Conservation (phyloP, 2,888 invertebrate species). For the Lysandra coridon region DNA sequence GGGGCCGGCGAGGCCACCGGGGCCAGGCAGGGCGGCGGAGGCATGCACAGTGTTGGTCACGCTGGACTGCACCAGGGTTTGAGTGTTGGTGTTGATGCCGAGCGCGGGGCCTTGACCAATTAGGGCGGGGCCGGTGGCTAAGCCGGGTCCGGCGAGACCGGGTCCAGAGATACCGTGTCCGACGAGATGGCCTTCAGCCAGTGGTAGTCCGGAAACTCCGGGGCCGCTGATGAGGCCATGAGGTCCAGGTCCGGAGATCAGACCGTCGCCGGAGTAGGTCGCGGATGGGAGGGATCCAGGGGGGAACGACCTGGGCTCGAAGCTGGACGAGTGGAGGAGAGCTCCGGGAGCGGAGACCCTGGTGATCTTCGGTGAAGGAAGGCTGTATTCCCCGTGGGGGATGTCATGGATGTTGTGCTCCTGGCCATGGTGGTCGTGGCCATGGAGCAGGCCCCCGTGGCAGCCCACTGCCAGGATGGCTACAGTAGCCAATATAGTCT, state of each 20-base stretch:
- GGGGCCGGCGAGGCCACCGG: background rate
- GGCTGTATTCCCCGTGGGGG: conserved; percentile 38
- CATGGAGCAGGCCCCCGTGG: conserved; percentile 62
- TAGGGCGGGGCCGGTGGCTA: conserved; percentile 18
- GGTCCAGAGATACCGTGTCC: background rate
- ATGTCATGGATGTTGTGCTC: conserved; percentile 42
- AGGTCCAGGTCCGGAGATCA: conserved; percentile 37
- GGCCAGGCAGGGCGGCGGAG: conserved; percentile 27
- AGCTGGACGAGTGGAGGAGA: conserved; percentile 53
- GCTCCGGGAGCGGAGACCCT: conserved; percentile 44
- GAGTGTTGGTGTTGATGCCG: conserved; percentile 15
- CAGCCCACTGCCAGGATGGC: conserved; percentile 68
- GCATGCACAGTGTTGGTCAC: background rate
- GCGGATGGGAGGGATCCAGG: conserved; percentile 70
- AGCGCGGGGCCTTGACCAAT: conserved; percentile 32
- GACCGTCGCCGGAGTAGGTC: conserved; percentile 54
- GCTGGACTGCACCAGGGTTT: conserved; percentile 1
- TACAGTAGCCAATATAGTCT: conserved; percentile 70
- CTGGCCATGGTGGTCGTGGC: conserved; percentile 47
- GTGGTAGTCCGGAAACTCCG: conserved; percentile 37
- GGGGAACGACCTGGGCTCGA: conserved; percentile 70
- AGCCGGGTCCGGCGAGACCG: conserved; percentile 3
- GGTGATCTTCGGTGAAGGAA: conserved; percentile 32
- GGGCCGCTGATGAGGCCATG: conserved; percentile 39
- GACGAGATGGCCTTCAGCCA: conserved; percentile 1